These are phyloP conservation scores for Willisornis vidua DNA, from an alignment of 2,113 vertebrate species.

Conservation along the genomic window DNA sequence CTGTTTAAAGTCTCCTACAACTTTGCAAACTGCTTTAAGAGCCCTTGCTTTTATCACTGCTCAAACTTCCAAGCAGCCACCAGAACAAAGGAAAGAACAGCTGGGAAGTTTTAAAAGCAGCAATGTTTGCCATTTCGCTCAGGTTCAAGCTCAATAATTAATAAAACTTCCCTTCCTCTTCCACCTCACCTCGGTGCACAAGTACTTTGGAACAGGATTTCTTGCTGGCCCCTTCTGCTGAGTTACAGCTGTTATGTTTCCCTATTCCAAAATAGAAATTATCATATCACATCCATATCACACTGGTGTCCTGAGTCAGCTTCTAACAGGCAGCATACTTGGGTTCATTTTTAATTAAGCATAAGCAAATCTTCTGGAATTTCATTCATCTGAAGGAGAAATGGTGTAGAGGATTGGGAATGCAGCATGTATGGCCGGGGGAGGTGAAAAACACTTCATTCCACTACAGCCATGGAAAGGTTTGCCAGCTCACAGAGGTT, in stretches of 20 bases:
- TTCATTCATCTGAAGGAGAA: background rate
- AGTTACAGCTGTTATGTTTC: background rate
- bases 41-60: conserved; percentile 60
- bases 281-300: background rate
- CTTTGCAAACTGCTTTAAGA: conserved; percentile 43
- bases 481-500: background rate
- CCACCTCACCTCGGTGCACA: background rate
- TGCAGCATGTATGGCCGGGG: background rate
- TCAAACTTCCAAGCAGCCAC: conserved; percentile 51
- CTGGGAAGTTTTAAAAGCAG: conserved; percentile 53
- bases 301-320: background rate
- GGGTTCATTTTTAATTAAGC: background rate
- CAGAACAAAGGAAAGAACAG: conserved; percentile 56
- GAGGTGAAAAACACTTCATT: background rate
- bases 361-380: background rate
- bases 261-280: background rate
- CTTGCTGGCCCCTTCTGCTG: background rate
- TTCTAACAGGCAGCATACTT: background rate
- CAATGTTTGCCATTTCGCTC: background rate
- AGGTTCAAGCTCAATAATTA: conserved; percentile 29
- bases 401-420: background rate
- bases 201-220: background rate
- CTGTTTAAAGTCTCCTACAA: conserved; percentile 72
- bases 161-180: conserved; percentile 19
- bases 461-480: background rate